These are phyloP conservation scores for Sylvietta virens DNA, from an alignment of 2,113 vertebrate genomes.

Conservation along the genomic window DNA sequence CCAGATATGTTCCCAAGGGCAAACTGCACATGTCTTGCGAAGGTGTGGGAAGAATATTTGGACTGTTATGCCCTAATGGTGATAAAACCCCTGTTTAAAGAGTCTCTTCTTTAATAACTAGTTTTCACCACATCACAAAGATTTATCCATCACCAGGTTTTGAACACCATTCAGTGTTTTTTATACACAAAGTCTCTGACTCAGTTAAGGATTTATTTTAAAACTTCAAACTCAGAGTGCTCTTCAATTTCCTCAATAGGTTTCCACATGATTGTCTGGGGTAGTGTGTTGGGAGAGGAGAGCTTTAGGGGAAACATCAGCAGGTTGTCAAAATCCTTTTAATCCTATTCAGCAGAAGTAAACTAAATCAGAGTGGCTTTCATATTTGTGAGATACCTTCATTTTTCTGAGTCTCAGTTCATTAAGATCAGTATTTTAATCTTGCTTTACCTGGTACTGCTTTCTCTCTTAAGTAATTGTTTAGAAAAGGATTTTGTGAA, in stretches of 20 bases:
- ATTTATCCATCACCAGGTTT: not conserved
- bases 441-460: not conserved
- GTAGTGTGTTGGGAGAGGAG: not conserved
- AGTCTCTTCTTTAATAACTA: not conserved
- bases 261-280: not conserved
- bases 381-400: not conserved
- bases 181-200: not conserved
- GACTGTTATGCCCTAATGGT: not conserved
- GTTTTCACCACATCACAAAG: not conserved
- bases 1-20: not conserved
- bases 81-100: not conserved
- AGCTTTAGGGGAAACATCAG: not conserved
- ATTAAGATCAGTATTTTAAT: constrained; percentile 13
- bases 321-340: not conserved
- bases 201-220: not conserved
- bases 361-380: not conserved
- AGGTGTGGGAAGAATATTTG: not conserved
- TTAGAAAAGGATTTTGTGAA: not conserved
- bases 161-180: not conserved
- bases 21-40: not conserved
- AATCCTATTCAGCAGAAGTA: not conserved
- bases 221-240: not conserved
- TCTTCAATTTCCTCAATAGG: not conserved
- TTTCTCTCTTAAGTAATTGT: not conserved
- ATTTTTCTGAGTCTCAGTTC: not conserved